Base-by-base conservation (phyloP, 1,140 invertebrate species). In the Telenomus remus region DNA sequence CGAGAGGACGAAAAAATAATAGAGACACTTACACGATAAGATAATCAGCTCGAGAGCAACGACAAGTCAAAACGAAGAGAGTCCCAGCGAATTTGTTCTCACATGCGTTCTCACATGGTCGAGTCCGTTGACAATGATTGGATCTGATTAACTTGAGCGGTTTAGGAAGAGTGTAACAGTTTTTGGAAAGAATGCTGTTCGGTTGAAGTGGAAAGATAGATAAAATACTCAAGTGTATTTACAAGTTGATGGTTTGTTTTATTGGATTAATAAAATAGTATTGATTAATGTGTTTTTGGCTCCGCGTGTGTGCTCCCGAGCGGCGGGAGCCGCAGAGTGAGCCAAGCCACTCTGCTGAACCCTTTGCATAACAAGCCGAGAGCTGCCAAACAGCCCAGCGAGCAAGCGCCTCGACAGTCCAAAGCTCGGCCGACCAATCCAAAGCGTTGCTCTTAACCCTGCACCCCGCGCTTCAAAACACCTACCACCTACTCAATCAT, bases 311-410 rank as follows among this genome's bases (percentile, higher is more conserved):
- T 88, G 86, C 87, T 88, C 87, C 87, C 87, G 87, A 88, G 87
- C 87, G 87, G 86, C 87, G 87, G 87, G 87, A 88, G 87, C 86
- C 87, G 87, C 87, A 88, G 86, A 88, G 87, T 88, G 86, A 88
- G 84, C 84, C 79, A 82, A 79, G 79, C 81, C 80, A 78, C 82
- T 78, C 84, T 73, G 79, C 76, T 77, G 79, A 78, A 82, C 78
- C 81, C 80, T 79, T 34, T 68, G 70, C 70, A 61, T 64, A 71
- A 65, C 80, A 47, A 39, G n/a, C 9, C 37, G 37, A 70, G 59
- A 55, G 74, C 65, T 56, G 63, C 59, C 53, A 64, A 74, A 54
- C 55, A 56, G 59, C 53, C 69, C 74, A 66, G 57, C 72, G 63
- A 76, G 69, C 63, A 69, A 55, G 72, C 72, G 72, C 65, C 46